These are phyloP conservation scores for Tretioscincus oriximinensis DNA, from an alignment of 2,113 vertebrate species.

Conservation along the genomic window DNA sequence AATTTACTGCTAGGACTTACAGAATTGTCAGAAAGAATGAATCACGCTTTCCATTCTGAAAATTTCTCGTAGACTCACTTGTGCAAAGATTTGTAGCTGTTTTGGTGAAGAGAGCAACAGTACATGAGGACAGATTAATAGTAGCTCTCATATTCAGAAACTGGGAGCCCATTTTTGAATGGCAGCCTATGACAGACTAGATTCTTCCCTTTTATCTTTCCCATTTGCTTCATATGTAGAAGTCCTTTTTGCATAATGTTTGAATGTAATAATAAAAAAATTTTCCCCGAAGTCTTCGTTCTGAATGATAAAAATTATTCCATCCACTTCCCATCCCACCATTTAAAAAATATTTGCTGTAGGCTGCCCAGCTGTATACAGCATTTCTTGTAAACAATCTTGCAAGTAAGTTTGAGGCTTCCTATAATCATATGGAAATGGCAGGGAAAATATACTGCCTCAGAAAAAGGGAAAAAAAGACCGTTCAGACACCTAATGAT, in stretches of 20 bases:
- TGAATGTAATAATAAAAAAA: neutral
- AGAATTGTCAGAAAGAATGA: conserved; percentile 56
- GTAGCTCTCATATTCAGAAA: neutral
- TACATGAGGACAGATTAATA: conserved; percentile 16
- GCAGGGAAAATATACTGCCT: conserved; percentile 58
- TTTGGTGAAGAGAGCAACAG: neutral
- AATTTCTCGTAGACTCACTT: conserved; percentile 31
- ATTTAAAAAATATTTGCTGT: conserved; percentile 21
- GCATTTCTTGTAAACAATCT: conserved; percentile 35
- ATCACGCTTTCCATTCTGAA: conserved; percentile 38
- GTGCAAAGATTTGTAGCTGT: conserved; percentile 31
- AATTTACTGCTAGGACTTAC: conserved; percentile 61
- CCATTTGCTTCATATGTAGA: neutral
- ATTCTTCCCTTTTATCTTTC: neutral
- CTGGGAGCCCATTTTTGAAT: neutral
- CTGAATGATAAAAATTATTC: conserved; percentile 6
- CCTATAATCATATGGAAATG: conserved; percentile 63
- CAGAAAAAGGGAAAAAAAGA: conserved; percentile 33
- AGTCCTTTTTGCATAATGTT: neutral
- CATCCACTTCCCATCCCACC: conserved; percentile 14
- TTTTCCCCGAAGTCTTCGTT: neutral
- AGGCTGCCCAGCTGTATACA: conserved; percentile 43
- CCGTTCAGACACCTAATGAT: conserved; percentile 66
- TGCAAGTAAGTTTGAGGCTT: conserved; percentile 54
- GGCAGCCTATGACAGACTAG: neutral